Evolutionary conservation across 2,888 invertebrate genomes (phyloP), one percentile per base, ranked within the genome.

Genomic region (Cryptus viduatorius): DNA sequence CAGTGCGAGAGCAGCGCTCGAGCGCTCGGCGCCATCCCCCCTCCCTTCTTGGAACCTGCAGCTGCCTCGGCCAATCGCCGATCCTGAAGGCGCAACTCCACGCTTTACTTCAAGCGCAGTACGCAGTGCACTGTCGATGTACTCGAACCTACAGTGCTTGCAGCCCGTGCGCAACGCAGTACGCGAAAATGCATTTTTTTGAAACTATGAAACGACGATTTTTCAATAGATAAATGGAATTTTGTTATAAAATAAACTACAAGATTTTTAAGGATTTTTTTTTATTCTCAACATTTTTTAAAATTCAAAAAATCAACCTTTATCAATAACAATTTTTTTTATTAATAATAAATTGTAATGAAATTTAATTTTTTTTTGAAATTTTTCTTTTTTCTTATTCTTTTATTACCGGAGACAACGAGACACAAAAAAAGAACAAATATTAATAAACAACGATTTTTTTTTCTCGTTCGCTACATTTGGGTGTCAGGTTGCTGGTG

Each of bases 1-100:
- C 12, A 79, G 64, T 19, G 76, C 56, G 71, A 71, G 83, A 72
- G 75, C 46, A 75, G 56, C 61, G 71, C 69, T 83, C 75, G 76
- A 75, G 56, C 61, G 71, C 69, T 83, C 75, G 76, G 76, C 71
- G 80, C 77, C 68, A 68, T 68, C 72, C 68, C 81, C 83, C 42
- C 83, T 37, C 73, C 56, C 56, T 44, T 67, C 67, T 59, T 37
- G 42, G 46, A 50, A 65, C 37, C 44, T 53, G 67, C 67, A 67
- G 77, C 77, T 69, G 48, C 76, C 42, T 79, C 65, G 65, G 71
- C 83, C 83, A 83, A 83, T 83, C 75, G 46, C 46, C 31, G 79
- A 69, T 75, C 79, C 65, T 65, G 48, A 56, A 71, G 64, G 48
- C 48, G 19, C 68, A 53, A 42, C 48, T 14, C n/a, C 53, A 53